Conservation (phyloP, 2,113 vertebrate species). For the Bufo bufo region DNA sequence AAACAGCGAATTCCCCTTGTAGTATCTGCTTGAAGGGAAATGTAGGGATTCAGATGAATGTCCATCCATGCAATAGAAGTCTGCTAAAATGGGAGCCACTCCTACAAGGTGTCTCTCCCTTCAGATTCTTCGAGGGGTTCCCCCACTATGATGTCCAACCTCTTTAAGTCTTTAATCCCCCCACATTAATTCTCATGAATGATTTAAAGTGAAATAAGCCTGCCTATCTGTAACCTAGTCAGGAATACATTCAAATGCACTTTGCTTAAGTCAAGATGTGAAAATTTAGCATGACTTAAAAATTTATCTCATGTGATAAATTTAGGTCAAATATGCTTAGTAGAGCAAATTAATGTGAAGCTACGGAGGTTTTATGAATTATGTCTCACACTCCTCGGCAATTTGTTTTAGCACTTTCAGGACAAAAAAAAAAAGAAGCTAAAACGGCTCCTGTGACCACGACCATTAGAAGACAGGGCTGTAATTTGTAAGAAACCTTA, state of each 20-base stretch:
- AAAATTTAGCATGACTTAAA: conserved; percentile 40
- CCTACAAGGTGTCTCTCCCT: too few species aligned
- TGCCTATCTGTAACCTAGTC: conserved; percentile 12
- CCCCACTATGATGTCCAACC: not conserved
- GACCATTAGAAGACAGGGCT: conserved; percentile 8
- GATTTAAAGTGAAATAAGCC: not conserved
- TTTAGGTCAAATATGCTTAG: conserved; percentile 37
- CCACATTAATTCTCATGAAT: not conserved
- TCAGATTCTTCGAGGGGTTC: too few species aligned
- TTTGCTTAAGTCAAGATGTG: conserved; percentile 15
- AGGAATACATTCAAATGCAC: conserved; percentile 17
- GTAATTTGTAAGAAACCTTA: not conserved
- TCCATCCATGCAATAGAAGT: too few species aligned
- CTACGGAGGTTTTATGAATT: conserved; percentile 4
- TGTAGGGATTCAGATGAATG: too few species aligned
- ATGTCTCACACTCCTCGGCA: not conserved
- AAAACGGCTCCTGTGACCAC: not conserved
- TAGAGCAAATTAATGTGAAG: conserved; percentile 31
- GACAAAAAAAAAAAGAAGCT: not conserved
- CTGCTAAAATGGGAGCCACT: too few species aligned
- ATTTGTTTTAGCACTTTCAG: conserved; percentile 19
- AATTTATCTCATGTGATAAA: conserved; percentile 20
- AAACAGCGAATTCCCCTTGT: too few species aligned
- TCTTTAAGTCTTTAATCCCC: not conserved
- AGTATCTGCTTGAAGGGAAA: too few species aligned